phyloP scores from a whole-genome alignment of 2,888 invertebrate genomes.

The Ichneumoninae sp. region DNA sequence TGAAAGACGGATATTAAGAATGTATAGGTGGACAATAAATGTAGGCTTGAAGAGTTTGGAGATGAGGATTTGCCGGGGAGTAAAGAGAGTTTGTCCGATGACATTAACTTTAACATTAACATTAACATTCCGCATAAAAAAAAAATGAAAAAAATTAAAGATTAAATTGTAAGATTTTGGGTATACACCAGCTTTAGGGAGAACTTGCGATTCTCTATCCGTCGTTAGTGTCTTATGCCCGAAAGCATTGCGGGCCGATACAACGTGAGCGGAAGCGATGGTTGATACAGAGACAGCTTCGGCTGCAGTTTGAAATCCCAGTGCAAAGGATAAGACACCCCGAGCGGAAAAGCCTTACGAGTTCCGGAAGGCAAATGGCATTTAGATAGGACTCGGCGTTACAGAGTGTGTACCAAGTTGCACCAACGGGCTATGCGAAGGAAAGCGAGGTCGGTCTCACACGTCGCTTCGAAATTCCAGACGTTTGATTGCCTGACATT shows the following conservation, averaged over 20 bases:
- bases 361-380: conserved; percentile 63
- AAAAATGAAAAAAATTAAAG: background rate
- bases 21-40: conserved; percentile 1
- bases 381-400: conserved; percentile 53
- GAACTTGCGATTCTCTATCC: background rate
- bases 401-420: conserved; percentile 3
- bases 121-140: background rate
- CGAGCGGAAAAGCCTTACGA: conserved; percentile 34
- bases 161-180: background rate
- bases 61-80: background rate
- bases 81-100: background rate
- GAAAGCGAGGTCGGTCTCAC: conserved; percentile 16
- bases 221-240: background rate
- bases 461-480: conserved; percentile 42
- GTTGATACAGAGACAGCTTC: conserved; percentile 5
- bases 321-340: conserved; percentile 14
- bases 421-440: conserved; percentile 3
- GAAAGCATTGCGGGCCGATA: background rate
- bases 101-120: background rate
- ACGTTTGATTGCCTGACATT: conserved; percentile 59
- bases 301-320: conserved; percentile 10
- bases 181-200: background rate
- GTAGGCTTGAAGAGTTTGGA: background rate
- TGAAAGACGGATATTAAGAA: conserved; percentile 4
- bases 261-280: background rate